Percentiles rank a stretch among this genome's conserved stretches.
Conservation (phyloP, 2,113 vertebrate species). For the Cyanocitta stelleri region DNA sequence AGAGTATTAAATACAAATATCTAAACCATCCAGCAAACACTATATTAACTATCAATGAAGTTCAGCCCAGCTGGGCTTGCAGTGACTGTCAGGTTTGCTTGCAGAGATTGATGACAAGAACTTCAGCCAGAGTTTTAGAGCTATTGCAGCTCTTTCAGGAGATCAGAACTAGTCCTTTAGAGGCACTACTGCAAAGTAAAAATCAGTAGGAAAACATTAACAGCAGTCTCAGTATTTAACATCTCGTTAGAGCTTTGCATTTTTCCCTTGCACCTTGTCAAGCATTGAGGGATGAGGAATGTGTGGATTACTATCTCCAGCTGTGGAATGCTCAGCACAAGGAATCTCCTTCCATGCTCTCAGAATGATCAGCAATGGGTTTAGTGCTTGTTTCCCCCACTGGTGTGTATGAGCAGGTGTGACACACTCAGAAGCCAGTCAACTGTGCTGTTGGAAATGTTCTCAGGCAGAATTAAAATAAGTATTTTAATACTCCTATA, state of each 20-base stretch:
- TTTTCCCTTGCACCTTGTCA: neutral
- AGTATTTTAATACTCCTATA: constrained; percentile 33
- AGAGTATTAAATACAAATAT: neutral
- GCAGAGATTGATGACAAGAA: neutral
- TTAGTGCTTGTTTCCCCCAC: neutral
- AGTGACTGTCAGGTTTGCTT: neutral
- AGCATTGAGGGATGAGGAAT: constrained; percentile 40
- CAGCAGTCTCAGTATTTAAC: neutral
- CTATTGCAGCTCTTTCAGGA: neutral
- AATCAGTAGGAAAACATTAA: neutral
- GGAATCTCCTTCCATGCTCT: neutral
- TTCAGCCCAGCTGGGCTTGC: neutral
- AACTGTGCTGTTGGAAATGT: constrained; percentile 13
- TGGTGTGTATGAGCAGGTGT: constrained; percentile 25
- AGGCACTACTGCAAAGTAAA: constrained; percentile 10
- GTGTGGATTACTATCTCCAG: constrained; percentile 3
- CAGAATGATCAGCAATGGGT: constrained; percentile 24
- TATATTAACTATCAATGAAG: neutral
- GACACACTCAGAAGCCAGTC: constrained; percentile 24
- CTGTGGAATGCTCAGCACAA: neutral
- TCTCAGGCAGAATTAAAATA: neutral
- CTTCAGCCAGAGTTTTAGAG: constrained; percentile 30
- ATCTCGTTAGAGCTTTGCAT: neutral
- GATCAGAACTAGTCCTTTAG: neutral
- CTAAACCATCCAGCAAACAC: neutral